Evolutionary conservation across 2,113 vertebrate species (phyloP), one percentile per base, ranked within the genome.

Genomic region (Phoenicopterus ruber): DNA sequence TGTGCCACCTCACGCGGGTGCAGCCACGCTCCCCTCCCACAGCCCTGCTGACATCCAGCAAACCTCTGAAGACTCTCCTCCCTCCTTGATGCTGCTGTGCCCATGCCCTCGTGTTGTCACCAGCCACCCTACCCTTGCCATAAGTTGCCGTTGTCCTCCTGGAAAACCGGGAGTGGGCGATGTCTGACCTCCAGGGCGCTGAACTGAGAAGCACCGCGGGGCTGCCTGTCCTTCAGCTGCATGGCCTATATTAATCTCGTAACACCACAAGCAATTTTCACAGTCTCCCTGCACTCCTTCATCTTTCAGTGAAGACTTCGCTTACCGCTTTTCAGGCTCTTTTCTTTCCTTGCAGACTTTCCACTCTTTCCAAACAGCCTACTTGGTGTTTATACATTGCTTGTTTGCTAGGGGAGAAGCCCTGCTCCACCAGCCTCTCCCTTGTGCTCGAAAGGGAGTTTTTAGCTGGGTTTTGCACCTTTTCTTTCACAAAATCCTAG

Each of bases 211-310:
- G n/a, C 38, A 3, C 36, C 10, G 9, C 0, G 1, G 58, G 67
- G 47, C 76, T 59, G 67, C 47, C 66, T 36, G 52, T 46, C 62
- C 57, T 70, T 59, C 71, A 58, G 0, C 50, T 26, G 3, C 42
- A 0, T 2, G 16, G 13, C 1, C 0, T 26, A 10, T 7, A 36
- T 25, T 34, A 6, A 58, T 47, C 46, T 52, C 36, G 6, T 28
- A 52, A 47, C 20, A 26, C 87, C 10, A 8, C 24, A 52, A 25
- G 13, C 6, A 1, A 2, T 66, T 82, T 52, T 66, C 40, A 49
- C 16, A 10, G 28, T 26, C 46, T 57, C 54, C 42, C 38, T 58
- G 36, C 28, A 19, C 25, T 49, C 52, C 50, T 38, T n/a, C 44
- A 22, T 42, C 54, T 59, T 59, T 38, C 67, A 77, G 54, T 17